Percentiles rank a stretch among this genome's conserved stretches.
phyloP scores from a whole-genome alignment of 2,797 vertebrate species.

The Adrianichthys oophorus region DNA sequence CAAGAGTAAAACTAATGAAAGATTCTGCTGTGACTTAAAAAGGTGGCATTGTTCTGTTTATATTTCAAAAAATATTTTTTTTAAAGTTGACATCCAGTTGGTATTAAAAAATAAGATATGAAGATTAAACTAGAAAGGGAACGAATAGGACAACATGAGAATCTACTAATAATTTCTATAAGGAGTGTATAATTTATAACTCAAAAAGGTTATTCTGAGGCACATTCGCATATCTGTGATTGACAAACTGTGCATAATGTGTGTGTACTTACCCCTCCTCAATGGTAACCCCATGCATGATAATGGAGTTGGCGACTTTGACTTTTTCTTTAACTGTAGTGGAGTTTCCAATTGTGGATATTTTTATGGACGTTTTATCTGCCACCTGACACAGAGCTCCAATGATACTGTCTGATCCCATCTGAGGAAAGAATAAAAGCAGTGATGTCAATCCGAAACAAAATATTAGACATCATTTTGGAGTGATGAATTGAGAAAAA shows the following conservation, averaged over 20 bases:
- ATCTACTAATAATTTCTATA: too few species aligned
- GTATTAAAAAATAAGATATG: too few species aligned
- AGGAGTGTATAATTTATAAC: too few species aligned
- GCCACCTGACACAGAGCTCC: constrained; percentile 87
- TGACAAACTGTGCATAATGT: constrained; percentile 12
- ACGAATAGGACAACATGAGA: too few species aligned
- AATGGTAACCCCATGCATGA: constrained; percentile 96
- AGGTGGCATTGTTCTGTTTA: too few species aligned
- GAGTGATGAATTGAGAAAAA: neutral
- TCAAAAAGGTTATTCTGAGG: too few species aligned
- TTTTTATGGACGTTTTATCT: constrained; percentile 93
- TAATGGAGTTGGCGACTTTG: constrained; percentile 91
- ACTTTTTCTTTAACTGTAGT: constrained; percentile 88
- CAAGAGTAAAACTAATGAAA: constrained; percentile 4
- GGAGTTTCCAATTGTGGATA: constrained; percentile 85
- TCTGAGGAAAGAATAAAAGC: constrained; percentile 65
- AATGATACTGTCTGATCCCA: constrained; percentile 91
- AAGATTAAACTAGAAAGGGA: too few species aligned
- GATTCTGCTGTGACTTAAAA: constrained; percentile 3
- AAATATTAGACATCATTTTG: neutral
- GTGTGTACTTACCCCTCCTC: constrained; percentile 89
- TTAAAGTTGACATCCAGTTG: too few species aligned
- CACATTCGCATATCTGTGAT: too few species aligned
- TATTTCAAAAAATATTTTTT: too few species aligned
- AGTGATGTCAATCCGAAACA: neutral